Evolutionary conservation across 2,113 vertebrate species (phyloP).

Genomic region (Xiphophorus hellerii): DNA sequence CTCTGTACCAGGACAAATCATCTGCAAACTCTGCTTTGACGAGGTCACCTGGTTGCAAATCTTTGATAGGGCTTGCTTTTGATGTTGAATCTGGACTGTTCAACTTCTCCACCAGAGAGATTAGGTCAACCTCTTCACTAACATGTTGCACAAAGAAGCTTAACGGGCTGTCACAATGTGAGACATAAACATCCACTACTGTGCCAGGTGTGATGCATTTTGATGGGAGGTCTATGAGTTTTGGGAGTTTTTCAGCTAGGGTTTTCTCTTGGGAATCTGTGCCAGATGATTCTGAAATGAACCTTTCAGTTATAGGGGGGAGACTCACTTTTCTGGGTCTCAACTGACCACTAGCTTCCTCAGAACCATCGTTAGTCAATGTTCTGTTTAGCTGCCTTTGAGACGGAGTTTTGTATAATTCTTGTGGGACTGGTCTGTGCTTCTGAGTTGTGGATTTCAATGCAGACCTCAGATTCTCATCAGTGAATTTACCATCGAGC

Average conservation of each 20-base stretch:
- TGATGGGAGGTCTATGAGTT: slow-evolving; percentile 75
- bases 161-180: slow-evolving; percentile 82
- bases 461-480: not conserved
- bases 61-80: slow-evolving; percentile 41
- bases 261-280: slow-evolving; percentile 18
- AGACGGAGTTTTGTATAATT: slow-evolving; percentile 60
- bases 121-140: slow-evolving; percentile 81
- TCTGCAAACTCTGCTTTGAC: slow-evolving; percentile 86
- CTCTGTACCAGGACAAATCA: slow-evolving; percentile 89
- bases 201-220: slow-evolving; percentile 76
- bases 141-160: slow-evolving; percentile 90
- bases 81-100: slow-evolving; percentile 68
- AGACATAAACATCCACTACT: slow-evolving; percentile 84
- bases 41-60: slow-evolving; percentile 81
- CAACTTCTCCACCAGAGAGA: slow-evolving; percentile 81
- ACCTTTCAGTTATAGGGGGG: not conserved
- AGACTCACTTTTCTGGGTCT: not conserved
- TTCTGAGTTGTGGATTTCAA: slow-evolving; percentile 20
- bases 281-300: not conserved
- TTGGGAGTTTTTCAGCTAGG: slow-evolving; percentile 50
- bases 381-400: slow-evolving; percentile 32
- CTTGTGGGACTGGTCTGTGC: slow-evolving; percentile 2
- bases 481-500: not conserved
- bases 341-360: not conserved
- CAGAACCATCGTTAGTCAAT: not conserved